A percentile compares a stretch with the other conserved stretches of the same genome.
phyloP scores from a whole-genome alignment of 2,888 invertebrate genomes.

The Encarsia formosa region DNA sequence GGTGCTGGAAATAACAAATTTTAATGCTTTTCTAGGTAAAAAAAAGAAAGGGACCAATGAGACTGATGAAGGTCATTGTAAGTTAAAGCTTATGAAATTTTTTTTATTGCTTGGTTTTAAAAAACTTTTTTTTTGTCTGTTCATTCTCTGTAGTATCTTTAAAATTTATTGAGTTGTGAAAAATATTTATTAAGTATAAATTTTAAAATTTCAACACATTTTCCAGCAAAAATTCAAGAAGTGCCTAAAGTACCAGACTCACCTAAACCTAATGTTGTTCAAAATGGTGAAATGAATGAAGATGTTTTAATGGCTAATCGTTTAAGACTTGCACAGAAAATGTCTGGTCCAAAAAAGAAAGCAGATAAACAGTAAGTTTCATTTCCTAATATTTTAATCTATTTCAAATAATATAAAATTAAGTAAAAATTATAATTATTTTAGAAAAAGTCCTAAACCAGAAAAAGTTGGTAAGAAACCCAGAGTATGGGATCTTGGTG shows the following conservation, averaged over 20 bases:
- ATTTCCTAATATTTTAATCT: slow-evolving; percentile 18
- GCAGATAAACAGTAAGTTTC: slow-evolving; percentile 57
- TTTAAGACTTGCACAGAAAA: slow-evolving; percentile 73
- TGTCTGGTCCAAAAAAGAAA: slow-evolving; percentile 64
- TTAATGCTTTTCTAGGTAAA: slow-evolving; percentile 38
- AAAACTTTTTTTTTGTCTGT: slow-evolving; percentile 2
- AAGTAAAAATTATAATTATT: slow-evolving; percentile 43
- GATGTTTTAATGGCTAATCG: slow-evolving; percentile 72
- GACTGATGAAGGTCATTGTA: slow-evolving; percentile 37
- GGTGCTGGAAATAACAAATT: slow-evolving; percentile 11
- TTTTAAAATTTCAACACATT: slow-evolving; percentile 14
- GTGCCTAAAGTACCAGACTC: slow-evolving; percentile 47
- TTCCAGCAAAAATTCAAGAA: slow-evolving; percentile 41
- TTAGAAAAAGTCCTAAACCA: slow-evolving; percentile 55
- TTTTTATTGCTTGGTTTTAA: slow-evolving; percentile 13
- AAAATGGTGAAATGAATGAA: slow-evolving; percentile 54
- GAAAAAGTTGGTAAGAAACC: slow-evolving; percentile 82
- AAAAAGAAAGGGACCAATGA: slow-evolving; percentile 40
- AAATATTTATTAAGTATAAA: too few relatives aligned
- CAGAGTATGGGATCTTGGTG: slow-evolving; percentile 84
- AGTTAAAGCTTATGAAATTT: slow-evolving; percentile 30
- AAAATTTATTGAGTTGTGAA: slow-evolving; percentile 2
- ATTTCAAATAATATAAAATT: slow-evolving; percentile 46
- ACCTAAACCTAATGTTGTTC: slow-evolving; percentile 48
- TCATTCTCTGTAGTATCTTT: slow-evolving; percentile 1